phyloP scores from a whole-genome alignment of 2,888 invertebrate species.

The Tortrix viridana region DNA sequence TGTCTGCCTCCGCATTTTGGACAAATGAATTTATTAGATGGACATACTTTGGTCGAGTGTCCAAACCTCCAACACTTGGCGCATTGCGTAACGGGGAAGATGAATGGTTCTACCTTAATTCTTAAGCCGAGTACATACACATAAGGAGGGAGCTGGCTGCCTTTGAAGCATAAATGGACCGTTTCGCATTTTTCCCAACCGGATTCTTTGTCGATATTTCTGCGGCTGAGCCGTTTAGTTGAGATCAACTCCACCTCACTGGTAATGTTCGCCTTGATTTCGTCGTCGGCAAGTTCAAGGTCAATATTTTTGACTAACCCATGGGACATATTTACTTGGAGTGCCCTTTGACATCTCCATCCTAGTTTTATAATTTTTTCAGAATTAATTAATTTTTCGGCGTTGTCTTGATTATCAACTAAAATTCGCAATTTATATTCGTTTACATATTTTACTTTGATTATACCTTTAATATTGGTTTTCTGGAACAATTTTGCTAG shows the following conservation, averaged over 20 bases:
- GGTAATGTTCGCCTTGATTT: conserved; percentile 16
- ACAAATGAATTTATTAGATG: background rate
- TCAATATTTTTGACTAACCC: conserved; percentile 29
- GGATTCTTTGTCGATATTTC: conserved; percentile 14
- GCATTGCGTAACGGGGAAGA: background rate
- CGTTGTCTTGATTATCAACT: background rate
- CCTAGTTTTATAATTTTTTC: conserved; percentile 6
- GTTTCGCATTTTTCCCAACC: conserved; percentile 1
- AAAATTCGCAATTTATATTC: conserved; percentile 21
- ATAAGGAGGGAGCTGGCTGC: background rate
- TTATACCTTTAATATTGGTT: background rate
- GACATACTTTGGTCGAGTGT: background rate
- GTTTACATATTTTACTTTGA: conserved; percentile 20
- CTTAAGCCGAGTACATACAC: background rate
- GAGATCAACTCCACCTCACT: conserved; percentile 14
- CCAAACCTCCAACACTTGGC: background rate
- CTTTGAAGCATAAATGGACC: background rate
- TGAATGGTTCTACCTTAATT: background rate
- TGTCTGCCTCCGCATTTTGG: background rate
- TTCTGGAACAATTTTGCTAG: conserved; percentile 3
- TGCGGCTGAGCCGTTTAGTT: conserved; percentile 25
- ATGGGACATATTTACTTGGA: conserved; percentile 25
- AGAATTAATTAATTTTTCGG: conserved; percentile 19
- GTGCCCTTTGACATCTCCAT: conserved; percentile 24
- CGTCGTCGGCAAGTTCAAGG: conserved; percentile 28